A percentile compares a stretch with the other conserved stretches of the same genome.
phyloP scores from a whole-genome alignment of 2,888 invertebrate genomes.

The Mythimna vitellina region DNA sequence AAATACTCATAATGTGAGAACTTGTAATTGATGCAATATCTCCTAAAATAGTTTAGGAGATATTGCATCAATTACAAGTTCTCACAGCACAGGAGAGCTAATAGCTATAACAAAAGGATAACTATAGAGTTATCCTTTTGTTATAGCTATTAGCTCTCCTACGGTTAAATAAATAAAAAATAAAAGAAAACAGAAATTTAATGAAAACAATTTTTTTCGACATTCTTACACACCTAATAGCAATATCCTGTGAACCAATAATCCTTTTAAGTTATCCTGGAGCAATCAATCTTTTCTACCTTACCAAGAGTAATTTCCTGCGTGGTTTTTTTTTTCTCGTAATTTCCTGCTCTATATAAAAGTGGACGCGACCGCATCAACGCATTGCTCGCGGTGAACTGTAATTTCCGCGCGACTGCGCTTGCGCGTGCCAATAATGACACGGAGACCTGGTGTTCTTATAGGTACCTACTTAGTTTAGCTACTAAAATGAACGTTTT shows the following conservation, averaged over 20 bases:
- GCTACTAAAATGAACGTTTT: neutral
- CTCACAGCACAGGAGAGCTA: too few species aligned
- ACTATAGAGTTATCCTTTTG: too few species aligned
- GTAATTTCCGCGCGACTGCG: constrained; percentile 67
- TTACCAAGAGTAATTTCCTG: constrained; percentile 36
- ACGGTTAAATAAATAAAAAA: too few species aligned
- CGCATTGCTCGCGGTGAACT: constrained; percentile 45
- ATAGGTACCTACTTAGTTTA: constrained; percentile 9
- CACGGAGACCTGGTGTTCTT: constrained; percentile 1
- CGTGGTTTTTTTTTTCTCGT: constrained; percentile 26
- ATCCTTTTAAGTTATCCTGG: constrained; percentile 16
- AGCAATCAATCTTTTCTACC: constrained; percentile 18
- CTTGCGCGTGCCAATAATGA: constrained; percentile 37
- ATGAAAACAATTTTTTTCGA: neutral
- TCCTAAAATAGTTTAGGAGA: too few species aligned
- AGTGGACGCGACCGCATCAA: constrained; percentile 39
- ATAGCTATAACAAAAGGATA: too few species aligned
- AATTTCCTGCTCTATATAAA: constrained; percentile 45
- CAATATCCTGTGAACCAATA: constrained; percentile 4
- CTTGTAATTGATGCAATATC: too few species aligned
- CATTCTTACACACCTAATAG: neutral
- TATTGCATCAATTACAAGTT: too few species aligned
- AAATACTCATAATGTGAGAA: too few species aligned
- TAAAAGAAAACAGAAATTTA: too few species aligned
- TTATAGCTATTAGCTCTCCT: too few species aligned